phyloP scores from a whole-genome alignment of 2,113 vertebrate genomes.

The Microcebus ravelobensis region DNA sequence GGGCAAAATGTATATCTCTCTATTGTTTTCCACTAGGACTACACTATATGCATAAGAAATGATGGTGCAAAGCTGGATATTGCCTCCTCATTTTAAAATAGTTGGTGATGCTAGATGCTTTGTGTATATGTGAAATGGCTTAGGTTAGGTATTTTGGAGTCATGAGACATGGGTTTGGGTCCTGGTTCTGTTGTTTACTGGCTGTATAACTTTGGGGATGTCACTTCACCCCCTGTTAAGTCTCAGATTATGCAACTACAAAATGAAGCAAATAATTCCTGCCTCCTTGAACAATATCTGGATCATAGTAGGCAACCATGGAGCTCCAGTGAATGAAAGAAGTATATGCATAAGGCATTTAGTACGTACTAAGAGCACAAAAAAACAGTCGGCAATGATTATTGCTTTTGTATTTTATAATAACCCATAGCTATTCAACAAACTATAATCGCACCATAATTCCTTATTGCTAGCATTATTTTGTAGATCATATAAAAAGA shows the following conservation, averaged over 20 bases:
- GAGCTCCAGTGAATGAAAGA: not conserved
- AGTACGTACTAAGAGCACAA: not conserved
- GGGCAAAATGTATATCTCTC: not conserved
- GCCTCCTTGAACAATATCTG: not conserved
- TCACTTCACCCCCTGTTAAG: not conserved
- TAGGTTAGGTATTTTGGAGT: not conserved
- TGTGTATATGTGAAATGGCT: not conserved
- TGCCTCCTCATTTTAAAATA: conserved; percentile 11
- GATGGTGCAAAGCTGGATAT: not conserved
- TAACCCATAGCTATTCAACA: not conserved
- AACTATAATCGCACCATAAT: not conserved
- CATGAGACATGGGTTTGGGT: not conserved
- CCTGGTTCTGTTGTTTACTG: not conserved
- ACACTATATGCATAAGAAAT: not conserved
- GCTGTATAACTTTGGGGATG: not conserved
- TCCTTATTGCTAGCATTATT: not conserved
- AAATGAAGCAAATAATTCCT: not conserved
- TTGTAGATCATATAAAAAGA: not conserved
- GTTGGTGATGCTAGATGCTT: not conserved
- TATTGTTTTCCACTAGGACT: conserved; percentile 17
- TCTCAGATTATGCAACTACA: conserved; percentile 4
- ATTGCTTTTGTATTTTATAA: conserved; percentile 19
- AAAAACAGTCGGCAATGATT: not conserved
- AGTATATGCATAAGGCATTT: not conserved
- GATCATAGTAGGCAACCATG: not conserved